Conservation (phyloP, 2,113 vertebrate genomes). For the Lagopus leucura region DNA sequence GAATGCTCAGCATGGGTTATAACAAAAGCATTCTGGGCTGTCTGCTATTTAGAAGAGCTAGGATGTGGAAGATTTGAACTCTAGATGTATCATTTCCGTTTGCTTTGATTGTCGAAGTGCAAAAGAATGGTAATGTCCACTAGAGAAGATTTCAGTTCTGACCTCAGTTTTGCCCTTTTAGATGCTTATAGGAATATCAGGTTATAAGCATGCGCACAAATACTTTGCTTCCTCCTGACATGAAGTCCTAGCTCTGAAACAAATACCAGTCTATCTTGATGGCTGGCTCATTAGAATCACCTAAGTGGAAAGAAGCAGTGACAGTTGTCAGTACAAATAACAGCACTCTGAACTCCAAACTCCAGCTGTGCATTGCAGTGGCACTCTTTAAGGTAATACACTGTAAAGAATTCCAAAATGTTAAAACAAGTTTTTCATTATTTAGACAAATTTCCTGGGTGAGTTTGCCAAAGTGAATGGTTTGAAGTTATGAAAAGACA, state of each 20-base stretch:
- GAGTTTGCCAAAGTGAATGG: background rate
- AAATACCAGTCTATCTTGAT: background rate
- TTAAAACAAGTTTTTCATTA: background rate
- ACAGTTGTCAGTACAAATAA: background rate
- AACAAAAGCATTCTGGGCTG: background rate
- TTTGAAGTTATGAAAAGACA: background rate
- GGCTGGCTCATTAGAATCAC: background rate
- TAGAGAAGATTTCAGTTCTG: background rate
- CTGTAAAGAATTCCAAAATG: background rate
- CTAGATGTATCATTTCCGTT: background rate
- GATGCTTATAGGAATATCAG: background rate
- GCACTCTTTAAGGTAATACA: background rate
- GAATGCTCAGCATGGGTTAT: background rate
- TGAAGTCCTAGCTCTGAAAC: background rate
- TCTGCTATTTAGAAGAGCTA: background rate
- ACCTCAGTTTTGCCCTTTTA: background rate
- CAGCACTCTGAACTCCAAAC: background rate
- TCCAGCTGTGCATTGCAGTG: background rate
- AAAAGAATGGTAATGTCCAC: background rate
- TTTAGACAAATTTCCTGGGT: background rate
- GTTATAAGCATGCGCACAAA: background rate
- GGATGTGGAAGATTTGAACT: background rate
- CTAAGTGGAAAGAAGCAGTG: background rate
- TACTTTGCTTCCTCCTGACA: background rate
- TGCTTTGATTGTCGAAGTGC: background rate